Evolutionary conservation across 2,888 invertebrate species (phyloP).

Genomic region (Terebella lapidaria): DNA sequence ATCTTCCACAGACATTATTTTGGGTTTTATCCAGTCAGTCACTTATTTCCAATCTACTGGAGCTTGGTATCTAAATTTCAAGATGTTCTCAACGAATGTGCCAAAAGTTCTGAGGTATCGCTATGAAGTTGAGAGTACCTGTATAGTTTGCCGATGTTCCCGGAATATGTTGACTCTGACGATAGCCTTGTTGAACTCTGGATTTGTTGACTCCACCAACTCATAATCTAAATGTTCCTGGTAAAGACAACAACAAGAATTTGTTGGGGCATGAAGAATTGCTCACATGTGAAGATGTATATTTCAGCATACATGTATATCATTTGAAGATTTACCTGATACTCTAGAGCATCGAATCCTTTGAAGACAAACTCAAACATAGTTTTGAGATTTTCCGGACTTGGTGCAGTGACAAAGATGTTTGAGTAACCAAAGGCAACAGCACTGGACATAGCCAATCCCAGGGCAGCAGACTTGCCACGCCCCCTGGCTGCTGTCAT

Average conservation of each 20-base stretch:
- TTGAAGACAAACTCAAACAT: constrained; percentile 94
- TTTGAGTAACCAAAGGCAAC: constrained; percentile 70
- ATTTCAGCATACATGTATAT: not conserved
- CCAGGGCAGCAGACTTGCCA: constrained; percentile 96
- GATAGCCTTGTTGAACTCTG: constrained; percentile 93
- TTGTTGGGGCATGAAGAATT: no score
- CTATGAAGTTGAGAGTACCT: no score
- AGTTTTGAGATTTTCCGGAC: constrained; percentile 95
- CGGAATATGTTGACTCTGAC: constrained; percentile 86
- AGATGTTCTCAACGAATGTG: no score
- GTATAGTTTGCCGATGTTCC: constrained; percentile 88
- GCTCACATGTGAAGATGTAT: not conserved
- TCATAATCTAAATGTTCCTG: constrained; percentile 95
- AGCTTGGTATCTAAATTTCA: no score
- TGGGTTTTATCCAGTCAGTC: no score
- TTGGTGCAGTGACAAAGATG: constrained; percentile 94
- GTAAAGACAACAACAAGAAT: not conserved
- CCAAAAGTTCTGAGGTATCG: no score
- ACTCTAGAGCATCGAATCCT: constrained; percentile 87
- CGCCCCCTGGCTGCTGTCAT: constrained; percentile 94
- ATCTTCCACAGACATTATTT: no score
- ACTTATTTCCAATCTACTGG: no score
- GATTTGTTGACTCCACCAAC: constrained; percentile 87
- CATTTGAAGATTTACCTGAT: constrained; percentile 54
- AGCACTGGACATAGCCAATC: constrained; percentile 73